Evolutionary conservation across 2,113 vertebrate genomes (phyloP).

Genomic region (Halcyon senegalensis): DNA sequence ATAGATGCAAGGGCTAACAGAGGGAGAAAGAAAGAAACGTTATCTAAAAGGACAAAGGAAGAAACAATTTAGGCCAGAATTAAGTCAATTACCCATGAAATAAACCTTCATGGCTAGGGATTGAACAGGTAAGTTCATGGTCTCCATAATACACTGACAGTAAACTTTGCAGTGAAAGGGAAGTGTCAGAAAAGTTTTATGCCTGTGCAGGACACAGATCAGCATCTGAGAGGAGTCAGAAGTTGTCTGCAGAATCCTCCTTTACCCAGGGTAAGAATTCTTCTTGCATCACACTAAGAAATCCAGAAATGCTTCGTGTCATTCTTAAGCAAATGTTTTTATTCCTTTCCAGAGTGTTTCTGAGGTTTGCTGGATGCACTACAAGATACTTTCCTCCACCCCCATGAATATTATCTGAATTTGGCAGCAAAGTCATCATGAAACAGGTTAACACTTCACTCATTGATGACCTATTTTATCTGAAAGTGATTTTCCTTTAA

Average conservation of each 20-base stretch:
- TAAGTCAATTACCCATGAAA: not conserved
- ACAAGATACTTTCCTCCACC: not conserved
- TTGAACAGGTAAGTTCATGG: not conserved
- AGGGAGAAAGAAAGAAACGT: not conserved
- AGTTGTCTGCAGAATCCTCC: not conserved
- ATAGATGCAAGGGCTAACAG: not conserved
- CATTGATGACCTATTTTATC: not conserved
- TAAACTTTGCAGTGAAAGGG: not conserved
- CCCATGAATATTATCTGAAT: not conserved
- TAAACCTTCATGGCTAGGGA: not conserved
- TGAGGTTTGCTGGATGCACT: not conserved
- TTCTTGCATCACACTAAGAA: not conserved
- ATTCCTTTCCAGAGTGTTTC: not conserved
- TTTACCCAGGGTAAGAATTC: not conserved
- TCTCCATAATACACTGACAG: not conserved
- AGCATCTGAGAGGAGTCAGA: not conserved
- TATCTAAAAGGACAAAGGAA: not conserved
- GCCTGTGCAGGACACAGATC: not conserved
- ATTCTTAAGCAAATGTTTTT: not conserved
- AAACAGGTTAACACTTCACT: not conserved
- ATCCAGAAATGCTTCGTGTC: not conserved
- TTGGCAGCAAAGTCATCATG: not conserved
- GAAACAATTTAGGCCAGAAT: not conserved
- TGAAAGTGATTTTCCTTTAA: not conserved
- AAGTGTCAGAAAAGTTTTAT: not conserved